Conservation (phyloP, 1,140 invertebrate genomes). For the Oncopodura yosiiana region DNA sequence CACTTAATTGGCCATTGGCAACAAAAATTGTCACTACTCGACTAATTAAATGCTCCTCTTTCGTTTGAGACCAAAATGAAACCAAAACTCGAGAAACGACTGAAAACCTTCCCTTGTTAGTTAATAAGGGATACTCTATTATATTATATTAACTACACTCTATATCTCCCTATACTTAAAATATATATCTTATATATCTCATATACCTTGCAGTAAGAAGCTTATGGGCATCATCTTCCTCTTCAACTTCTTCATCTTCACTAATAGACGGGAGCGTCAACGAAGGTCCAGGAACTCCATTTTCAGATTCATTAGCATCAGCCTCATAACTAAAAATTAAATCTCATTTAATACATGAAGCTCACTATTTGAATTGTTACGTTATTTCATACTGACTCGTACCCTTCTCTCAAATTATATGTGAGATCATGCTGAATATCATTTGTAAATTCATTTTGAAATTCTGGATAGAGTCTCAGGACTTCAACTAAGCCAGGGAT, state of each 20-base stretch:
- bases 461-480: conserved; percentile 81
- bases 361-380: neutral
- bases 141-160: no score
- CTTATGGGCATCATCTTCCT: conserved; percentile 49
- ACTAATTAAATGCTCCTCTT: no score
- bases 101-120: no score
- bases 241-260: conserved; percentile 80
- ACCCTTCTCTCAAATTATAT: conserved; percentile 87
- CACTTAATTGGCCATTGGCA: no score
- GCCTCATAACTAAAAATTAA: conserved; percentile 29
- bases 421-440: conserved; percentile 93
- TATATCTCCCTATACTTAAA: no score
- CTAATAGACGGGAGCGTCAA: conserved; percentile 76
- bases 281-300: conserved; percentile 50
- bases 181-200: no score
- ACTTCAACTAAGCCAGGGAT: conserved; percentile 83
- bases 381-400: conserved; percentile 65
- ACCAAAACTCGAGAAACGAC: no score
- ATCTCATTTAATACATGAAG: no score
- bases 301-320: conserved; percentile 52
- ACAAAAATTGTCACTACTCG: no score
- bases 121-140: no score
- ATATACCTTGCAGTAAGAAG: conserved; percentile 36
- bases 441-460: conserved; percentile 75
- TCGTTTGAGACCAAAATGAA: no score